Conservation (phyloP, 2,113 vertebrate species). For the Kryptolebias marmoratus region DNA sequence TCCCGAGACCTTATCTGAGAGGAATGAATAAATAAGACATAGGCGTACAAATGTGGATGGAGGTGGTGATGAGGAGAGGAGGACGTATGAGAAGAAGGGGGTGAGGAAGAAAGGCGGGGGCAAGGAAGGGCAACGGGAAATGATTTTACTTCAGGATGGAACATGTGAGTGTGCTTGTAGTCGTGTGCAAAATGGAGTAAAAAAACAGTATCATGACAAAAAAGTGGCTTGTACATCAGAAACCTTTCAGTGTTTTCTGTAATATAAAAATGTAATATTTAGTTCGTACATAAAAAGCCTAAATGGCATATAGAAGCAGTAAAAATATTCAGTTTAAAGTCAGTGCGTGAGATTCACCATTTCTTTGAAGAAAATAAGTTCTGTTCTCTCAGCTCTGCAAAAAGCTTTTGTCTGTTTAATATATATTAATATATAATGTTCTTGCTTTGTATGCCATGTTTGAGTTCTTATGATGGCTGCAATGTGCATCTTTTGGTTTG, state of each 20-base stretch:
- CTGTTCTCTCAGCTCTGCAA: too few species aligned
- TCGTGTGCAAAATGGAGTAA: background rate
- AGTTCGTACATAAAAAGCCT: too few species aligned
- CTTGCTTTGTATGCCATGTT: too few species aligned
- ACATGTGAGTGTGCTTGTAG: background rate
- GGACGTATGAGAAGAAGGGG: conserved; percentile 13
- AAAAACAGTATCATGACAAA: background rate
- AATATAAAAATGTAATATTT: too few species aligned
- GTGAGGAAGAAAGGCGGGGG: conserved; percentile 32
- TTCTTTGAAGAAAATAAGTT: too few species aligned
- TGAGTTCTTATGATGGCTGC: too few species aligned
- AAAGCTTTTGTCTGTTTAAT: too few species aligned
- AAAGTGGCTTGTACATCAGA: background rate
- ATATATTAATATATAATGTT: too few species aligned
- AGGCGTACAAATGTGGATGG: conserved; percentile 67
- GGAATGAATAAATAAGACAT: conserved; percentile 82
- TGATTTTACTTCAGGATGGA: conserved; percentile 18
- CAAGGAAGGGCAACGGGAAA: conserved; percentile 32
- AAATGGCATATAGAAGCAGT: too few species aligned
- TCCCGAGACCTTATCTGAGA: conserved; percentile 76
- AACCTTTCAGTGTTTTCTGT: background rate
- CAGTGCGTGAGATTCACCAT: too few species aligned
- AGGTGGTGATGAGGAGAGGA: conserved; percentile 48
- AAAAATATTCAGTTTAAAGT: too few species aligned
- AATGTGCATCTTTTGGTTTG: too few species aligned